Evolutionary conservation across 2,113 vertebrate species (phyloP).

Genomic region (Tonatia bakeri): DNA sequence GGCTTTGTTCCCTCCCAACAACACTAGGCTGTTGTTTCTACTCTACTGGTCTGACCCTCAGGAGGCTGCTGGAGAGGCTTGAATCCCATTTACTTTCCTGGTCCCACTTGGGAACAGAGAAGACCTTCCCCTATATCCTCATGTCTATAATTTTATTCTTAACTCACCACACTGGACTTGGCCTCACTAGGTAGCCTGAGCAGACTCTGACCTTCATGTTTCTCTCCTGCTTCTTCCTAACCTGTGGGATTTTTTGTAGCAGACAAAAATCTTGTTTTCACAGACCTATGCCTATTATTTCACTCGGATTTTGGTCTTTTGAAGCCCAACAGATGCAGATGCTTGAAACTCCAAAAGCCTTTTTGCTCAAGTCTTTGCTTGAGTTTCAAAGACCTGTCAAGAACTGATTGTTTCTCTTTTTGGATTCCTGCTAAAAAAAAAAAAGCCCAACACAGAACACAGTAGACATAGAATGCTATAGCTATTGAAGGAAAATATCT

Average conservation of each 20-base stretch:
- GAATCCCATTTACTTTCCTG: neutral
- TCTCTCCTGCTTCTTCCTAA: neutral
- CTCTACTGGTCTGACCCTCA: neutral
- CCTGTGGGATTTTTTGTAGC: neutral
- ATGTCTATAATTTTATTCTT: neutral
- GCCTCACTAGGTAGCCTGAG: neutral
- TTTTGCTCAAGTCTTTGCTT: conserved; percentile 35
- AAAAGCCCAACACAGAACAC: neutral
- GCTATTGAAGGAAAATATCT: neutral
- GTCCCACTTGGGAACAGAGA: neutral
- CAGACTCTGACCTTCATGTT: neutral
- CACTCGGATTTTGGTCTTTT: conserved; percentile 24
- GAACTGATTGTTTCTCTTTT: neutral
- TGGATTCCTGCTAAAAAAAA: neutral
- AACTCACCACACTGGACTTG: neutral
- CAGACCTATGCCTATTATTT: conserved; percentile 31
- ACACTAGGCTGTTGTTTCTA: neutral
- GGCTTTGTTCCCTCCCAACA: neutral
- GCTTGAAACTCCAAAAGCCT: conserved; percentile 29
- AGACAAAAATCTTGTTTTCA: conserved; percentile 2
- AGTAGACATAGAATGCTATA: neutral
- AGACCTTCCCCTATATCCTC: neutral
- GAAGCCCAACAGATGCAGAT: conserved; percentile 19
- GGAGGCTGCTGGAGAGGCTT: neutral
- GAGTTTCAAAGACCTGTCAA: conserved; percentile 43